Evolutionary conservation across 1,140 invertebrate species (phyloP).

Genomic region (Drosophila pruinosa): DNA sequence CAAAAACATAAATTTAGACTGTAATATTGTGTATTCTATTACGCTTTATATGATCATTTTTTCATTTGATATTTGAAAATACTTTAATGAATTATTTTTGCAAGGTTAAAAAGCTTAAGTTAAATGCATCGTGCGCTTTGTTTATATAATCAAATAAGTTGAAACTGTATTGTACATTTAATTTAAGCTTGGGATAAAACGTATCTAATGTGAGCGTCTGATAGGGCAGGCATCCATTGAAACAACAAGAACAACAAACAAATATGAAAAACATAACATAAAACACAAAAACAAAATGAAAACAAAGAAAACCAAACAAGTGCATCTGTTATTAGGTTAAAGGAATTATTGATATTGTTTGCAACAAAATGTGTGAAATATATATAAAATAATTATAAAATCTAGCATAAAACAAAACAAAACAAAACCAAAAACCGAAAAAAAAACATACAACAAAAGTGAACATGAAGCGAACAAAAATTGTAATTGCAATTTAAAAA

Average conservation of each 20-base stretch:
- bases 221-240: slow-evolving; percentile 22
- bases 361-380: slow-evolving; percentile 75
- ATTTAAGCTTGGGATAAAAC: slow-evolving; percentile 53
- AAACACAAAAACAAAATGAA: slow-evolving; percentile 18
- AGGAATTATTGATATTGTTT: slow-evolving; percentile 76
- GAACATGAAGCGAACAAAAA: slow-evolving; percentile 56
- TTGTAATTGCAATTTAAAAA: slow-evolving; percentile 77
- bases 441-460: slow-evolving; percentile 50
- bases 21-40: slow-evolving; percentile 67
- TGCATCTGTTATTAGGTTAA: slow-evolving; percentile 77
- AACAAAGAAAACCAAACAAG: slow-evolving; percentile 37
- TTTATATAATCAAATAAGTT: slow-evolving; percentile 66
- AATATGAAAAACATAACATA: slow-evolving; percentile 36
- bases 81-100: slow-evolving; percentile 49
- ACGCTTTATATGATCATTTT: slow-evolving; percentile 51
- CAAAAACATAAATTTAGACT: slow-evolving; percentile 55
- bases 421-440: slow-evolving; percentile 36
- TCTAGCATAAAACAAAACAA: slow-evolving; percentile 58
- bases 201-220: slow-evolving; percentile 29
- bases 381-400: slow-evolving; percentile 56
- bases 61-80: slow-evolving; percentile 33
- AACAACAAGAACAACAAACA: slow-evolving; percentile 31
- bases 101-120: slow-evolving; percentile 46
- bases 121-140: slow-evolving; percentile 63
- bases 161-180: slow-evolving; percentile 63